Percentiles rank a stretch among this genome's conserved stretches.
These are phyloP conservation scores for Onychostoma macrolepis DNA, from an alignment of 2,113 vertebrate species.

Conservation along the genomic window DNA sequence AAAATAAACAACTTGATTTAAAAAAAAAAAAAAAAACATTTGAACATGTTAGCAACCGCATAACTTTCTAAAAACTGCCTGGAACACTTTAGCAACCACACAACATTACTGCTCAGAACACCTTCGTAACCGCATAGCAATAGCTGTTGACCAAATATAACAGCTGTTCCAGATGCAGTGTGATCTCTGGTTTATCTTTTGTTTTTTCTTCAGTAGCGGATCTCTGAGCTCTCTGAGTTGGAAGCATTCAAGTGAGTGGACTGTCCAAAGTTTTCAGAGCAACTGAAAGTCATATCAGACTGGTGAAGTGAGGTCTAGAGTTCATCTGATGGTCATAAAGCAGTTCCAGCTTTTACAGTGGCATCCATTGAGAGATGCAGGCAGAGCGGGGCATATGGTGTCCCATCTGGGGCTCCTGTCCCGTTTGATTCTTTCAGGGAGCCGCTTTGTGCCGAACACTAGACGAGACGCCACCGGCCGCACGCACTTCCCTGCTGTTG, in stretches of 20 bases:
- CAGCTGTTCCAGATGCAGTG: not conserved
- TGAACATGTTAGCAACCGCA: no score
- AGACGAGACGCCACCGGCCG: constrained; percentile 5
- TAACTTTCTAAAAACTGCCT: no score
- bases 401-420: constrained; percentile 23
- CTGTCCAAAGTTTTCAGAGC: constrained; percentile 34
- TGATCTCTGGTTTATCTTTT: not conserved
- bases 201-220: not conserved
- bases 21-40: no score
- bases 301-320: constrained; percentile 53
- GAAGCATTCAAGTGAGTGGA: not conserved
- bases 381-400: constrained; percentile 32
- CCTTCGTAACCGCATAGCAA: not conserved
- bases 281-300: constrained; percentile 43
- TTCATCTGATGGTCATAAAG: constrained; percentile 46
- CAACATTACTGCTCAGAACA: no score
- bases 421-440: not conserved
- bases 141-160: no score
- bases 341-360: constrained; percentile 12
- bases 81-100: no score
- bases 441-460: not conserved
- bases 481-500: not conserved
- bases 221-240: no score
- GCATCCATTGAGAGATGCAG: constrained; percentile 13
- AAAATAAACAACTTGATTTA: no score